A percentile compares a stretch with the other conserved stretches of the same genome.
Conservation (phyloP, 2,113 vertebrate species). For the Sorex fumeus region DNA sequence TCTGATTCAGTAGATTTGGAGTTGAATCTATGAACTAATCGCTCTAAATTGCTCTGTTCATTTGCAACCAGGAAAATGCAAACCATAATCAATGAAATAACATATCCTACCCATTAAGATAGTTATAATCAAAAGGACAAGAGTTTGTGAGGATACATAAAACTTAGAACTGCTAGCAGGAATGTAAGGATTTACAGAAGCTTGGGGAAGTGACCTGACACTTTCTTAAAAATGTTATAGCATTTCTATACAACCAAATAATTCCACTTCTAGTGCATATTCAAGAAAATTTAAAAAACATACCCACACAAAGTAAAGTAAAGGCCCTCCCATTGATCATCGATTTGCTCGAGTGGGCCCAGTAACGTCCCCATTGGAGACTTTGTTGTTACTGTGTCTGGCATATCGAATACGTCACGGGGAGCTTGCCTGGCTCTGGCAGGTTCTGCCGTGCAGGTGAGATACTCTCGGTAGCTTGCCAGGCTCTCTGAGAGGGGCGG, state of each 20-base stretch:
- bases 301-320: too few relatives aligned
- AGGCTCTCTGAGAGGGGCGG: too few relatives aligned
- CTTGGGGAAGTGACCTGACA: slow-evolving; percentile 17
- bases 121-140: not conserved
- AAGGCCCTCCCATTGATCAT: too few relatives aligned
- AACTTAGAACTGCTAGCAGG: not conserved
- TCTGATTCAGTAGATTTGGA: not conserved
- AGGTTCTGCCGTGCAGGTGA: too few relatives aligned
- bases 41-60: not conserved
- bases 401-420: too few relatives aligned
- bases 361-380: too few relatives aligned
- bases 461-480: too few relatives aligned
- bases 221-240: not conserved
- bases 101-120: not conserved
- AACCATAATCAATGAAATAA: slow-evolving; percentile 3
- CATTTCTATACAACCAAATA: not conserved
- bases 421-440: too few relatives aligned
- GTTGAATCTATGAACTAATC: not conserved
- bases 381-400: too few relatives aligned
- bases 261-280: not conserved
- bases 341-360: too few relatives aligned
- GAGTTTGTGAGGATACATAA: not conserved
- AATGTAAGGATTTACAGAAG: not conserved
- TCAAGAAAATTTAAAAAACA: slow-evolving; percentile 36
- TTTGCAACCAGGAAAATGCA: slow-evolving; percentile 37